Evolutionary conservation across 2,888 invertebrate genomes (phyloP), one percentile per base, ranked within the genome.

Genomic region (Micoletzkya japonica): DNA sequence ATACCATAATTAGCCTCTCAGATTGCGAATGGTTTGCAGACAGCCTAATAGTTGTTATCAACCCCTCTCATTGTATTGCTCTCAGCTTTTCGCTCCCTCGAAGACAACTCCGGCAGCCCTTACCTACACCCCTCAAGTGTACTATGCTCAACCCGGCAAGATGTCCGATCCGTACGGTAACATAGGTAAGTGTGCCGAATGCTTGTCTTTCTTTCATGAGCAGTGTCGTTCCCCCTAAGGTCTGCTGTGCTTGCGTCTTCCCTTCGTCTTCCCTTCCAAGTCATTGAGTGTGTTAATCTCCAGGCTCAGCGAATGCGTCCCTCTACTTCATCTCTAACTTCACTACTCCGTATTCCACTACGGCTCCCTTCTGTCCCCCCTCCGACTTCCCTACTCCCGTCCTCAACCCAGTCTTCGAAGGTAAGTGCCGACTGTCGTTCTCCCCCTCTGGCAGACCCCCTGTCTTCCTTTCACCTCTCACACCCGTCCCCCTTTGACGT

Each of bases 71-170:
- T 44, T 44, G 44, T 32, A 30, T 30, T 2, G 30, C 37, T 24
- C 24, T 60, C 57, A 60, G 60, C 36, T 60, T 26, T 60, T 60
- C 37, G 36, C 60, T 17, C 26, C 60, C 20, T 60, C 60, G 17
- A 60, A 60, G 26, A 24, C 60, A 10, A 10, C n/a, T n/a, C n/a
- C n/a, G n/a, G n/a, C 39, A 39, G n/a, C 60, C 24, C 26, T n/a
- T 24, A 14, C 14, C 24, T 14, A n/a, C 7, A 24, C 54, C 54
- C n/a, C 60, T 60, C 37, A 30, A 17, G 10, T 60, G 24, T 60
- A 10, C 37, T 60, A 44, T 44, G 26, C 60, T n/a, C 39, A n/a
- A 14, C 17, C 32, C 7, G 24, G 20, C 20, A 26, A 30, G 0
- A 61, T 44, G 24, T 24, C 54, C n/a, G 44, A 61, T 61, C 28